Evolutionary conservation across 2,888 invertebrate genomes (phyloP).

Genomic region (Pyrocoelia pectoralis): DNA sequence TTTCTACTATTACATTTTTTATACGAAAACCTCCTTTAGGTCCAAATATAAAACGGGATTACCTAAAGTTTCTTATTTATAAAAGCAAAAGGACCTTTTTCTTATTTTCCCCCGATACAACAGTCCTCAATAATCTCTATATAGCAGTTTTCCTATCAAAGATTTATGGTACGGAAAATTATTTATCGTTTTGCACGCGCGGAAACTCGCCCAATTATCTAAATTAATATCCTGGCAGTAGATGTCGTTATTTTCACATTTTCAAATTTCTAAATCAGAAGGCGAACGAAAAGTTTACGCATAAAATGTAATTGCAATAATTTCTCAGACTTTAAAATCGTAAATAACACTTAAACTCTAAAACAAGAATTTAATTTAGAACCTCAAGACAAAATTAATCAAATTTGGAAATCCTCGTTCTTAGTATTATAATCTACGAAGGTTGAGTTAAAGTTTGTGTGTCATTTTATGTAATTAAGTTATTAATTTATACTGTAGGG

Average conservation of each 20-base stretch:
- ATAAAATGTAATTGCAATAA: background rate
- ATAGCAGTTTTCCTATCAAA: background rate
- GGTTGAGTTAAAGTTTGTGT: conserved; percentile 34
- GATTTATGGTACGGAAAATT: background rate
- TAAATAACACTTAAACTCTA: conserved; percentile 20
- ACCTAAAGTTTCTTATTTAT: background rate
- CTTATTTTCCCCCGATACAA: background rate
- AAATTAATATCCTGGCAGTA: too few species aligned
- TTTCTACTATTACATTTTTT: background rate
- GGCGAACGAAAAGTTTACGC: too few species aligned
- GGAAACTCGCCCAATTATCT: too few species aligned
- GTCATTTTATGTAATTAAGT: conserved; percentile 37
- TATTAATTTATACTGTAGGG: conserved; percentile 34
- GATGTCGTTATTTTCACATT: too few species aligned
- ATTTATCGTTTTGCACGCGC: too few species aligned
- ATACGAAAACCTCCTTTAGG: background rate
- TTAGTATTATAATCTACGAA: conserved; percentile 33
- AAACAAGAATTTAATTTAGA: conserved; percentile 29
- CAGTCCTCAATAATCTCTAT: background rate
- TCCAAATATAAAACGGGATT: background rate
- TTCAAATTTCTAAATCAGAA: too few species aligned
- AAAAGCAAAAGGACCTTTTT: background rate
- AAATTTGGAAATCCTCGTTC: conserved; percentile 31
- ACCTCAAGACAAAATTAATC: conserved; percentile 31
- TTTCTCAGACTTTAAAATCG: background rate